phyloP scores from a whole-genome alignment of 2,113 vertebrate species.

The Prionailurus bengalensis region DNA sequence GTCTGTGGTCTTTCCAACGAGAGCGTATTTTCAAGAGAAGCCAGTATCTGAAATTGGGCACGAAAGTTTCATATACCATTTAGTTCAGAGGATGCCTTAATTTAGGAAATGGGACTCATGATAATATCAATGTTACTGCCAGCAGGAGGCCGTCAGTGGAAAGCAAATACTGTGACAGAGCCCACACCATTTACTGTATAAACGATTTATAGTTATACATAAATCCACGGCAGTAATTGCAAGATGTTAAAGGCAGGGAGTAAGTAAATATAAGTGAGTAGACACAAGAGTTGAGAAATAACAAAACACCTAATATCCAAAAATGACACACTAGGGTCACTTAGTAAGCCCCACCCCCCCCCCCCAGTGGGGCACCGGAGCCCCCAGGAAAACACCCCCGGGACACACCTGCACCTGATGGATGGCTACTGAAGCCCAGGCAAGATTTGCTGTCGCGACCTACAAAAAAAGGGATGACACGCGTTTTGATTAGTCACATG shows the following conservation, averaged over 20 bases:
- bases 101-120: not conserved
- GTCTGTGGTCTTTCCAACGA: not conserved
- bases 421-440: conserved; percentile 98
- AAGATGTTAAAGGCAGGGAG: not conserved
- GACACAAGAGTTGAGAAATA: not conserved
- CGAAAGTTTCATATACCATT: not conserved
- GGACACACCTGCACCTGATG: conserved; percentile 97
- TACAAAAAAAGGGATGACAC: conserved; percentile 78
- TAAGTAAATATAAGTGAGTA: not conserved
- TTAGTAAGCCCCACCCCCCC: fast-evolving
- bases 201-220: fast-evolving
- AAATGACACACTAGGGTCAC: not conserved
- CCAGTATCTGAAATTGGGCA: not conserved
- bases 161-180: fast-evolving
- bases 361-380: not conserved
- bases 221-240: fast-evolving
- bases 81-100: not conserved
- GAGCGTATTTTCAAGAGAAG: not conserved
- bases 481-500: fast-evolving
- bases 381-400: fast-evolving
- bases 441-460: conserved; percentile 98
- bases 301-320: not conserved
- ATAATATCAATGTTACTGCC: not conserved
- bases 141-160: not conserved
- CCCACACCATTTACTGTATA: fast-evolving